phyloP scores from a whole-genome alignment of 2,113 vertebrate genomes.

The Donacobius atricapilla region DNA sequence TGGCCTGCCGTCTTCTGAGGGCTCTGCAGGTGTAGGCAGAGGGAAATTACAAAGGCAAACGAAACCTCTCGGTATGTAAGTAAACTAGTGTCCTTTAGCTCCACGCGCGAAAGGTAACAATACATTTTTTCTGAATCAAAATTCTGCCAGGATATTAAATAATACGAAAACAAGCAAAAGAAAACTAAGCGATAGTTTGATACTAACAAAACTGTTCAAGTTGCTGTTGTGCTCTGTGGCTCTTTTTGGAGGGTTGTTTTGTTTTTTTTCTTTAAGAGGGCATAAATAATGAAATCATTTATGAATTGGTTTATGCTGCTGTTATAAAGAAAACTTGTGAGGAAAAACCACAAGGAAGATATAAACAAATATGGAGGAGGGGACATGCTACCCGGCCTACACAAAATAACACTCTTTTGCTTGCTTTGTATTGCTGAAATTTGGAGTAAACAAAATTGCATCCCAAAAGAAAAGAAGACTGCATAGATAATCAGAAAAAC shows the following conservation, averaged over 20 bases:
- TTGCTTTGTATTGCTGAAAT: background rate
- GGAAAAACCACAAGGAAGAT: background rate
- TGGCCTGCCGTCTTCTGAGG: slow-evolving; percentile 75
- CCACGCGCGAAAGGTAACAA: background rate
- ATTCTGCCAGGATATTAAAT: background rate
- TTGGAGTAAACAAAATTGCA: background rate
- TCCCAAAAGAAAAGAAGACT: background rate
- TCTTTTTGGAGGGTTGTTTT: background rate
- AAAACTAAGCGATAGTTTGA: background rate
- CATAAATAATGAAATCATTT: background rate
- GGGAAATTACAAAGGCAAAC: background rate
- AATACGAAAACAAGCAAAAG: slow-evolving; percentile 50
- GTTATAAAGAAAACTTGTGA: background rate
- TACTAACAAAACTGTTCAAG: background rate
- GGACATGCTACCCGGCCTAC: background rate
- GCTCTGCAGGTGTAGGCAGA: slow-evolving; percentile 43
- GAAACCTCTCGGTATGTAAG: background rate
- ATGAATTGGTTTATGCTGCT: background rate
- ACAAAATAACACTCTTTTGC: background rate
- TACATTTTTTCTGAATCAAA: background rate
- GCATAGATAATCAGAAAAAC: slow-evolving; percentile 1
- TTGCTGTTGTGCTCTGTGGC: background rate
- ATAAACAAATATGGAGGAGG: background rate
- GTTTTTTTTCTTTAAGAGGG: background rate
- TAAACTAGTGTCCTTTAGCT: background rate